phyloP scores from a whole-genome alignment of 2,797 vertebrate species.

The Betta splendens region DNA sequence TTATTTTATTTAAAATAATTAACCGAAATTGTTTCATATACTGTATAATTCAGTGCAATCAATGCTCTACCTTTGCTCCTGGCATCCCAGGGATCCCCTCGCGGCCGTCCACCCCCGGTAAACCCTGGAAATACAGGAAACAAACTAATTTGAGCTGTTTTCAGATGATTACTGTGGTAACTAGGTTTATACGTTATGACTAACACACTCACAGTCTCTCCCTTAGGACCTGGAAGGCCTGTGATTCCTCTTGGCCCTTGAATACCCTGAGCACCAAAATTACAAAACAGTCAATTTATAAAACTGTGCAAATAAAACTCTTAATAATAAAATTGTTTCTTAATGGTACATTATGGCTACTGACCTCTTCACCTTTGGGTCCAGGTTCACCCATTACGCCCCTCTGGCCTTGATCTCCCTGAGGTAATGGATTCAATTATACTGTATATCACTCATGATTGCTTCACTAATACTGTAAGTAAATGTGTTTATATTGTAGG shows the following conservation, averaged over 20 bases:
- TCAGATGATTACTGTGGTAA: background rate
- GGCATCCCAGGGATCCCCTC: conserved; percentile 98
- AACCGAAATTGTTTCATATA: background rate
- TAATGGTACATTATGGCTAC: conserved; percentile 40
- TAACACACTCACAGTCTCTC: conserved; percentile 86
- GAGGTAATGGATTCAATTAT: conserved; percentile 30
- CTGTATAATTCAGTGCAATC: background rate
- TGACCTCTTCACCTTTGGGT: conserved; percentile 89
- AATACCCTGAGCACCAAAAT: conserved; percentile 79
- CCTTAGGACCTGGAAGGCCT: conserved; percentile 94
- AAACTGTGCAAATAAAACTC: background rate
- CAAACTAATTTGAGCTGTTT: conserved; percentile 19
- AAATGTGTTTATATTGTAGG: conserved; percentile 1
- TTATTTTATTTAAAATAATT: too few species aligned
- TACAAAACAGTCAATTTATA: conserved; percentile 5
- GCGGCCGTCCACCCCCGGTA: conserved; percentile 91
- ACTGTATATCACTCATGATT: background rate
- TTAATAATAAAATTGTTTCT: background rate
- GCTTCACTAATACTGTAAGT: conserved; percentile 1
- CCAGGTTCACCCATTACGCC: conserved; percentile 90
- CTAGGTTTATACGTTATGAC: conserved; percentile 4
- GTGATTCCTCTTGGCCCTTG: conserved; percentile 91
- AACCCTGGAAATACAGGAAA: conserved; percentile 80
- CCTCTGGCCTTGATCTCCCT: conserved; percentile 94
- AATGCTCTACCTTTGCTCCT: conserved; percentile 87